phyloP scores from a whole-genome alignment of 2,797 vertebrate genomes.

The Hirundo rustica region DNA sequence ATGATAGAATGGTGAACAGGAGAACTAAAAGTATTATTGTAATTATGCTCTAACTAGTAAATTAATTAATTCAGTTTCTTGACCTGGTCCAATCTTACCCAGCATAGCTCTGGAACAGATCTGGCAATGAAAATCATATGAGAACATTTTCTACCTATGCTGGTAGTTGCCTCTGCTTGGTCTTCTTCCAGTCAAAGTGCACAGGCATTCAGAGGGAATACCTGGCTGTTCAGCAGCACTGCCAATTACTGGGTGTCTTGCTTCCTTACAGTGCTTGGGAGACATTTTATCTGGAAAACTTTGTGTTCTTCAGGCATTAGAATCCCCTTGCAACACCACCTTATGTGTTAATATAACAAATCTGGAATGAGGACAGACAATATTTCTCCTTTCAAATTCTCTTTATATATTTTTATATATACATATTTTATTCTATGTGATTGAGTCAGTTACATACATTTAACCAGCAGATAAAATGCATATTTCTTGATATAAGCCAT shows the following conservation, averaged over 20 bases:
- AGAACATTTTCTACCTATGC: neutral
- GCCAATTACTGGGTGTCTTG: neutral
- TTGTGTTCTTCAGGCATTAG: neutral
- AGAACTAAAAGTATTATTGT: neutral
- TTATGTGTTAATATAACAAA: neutral
- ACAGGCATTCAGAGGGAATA: neutral
- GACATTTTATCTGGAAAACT: neutral
- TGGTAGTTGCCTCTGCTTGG: neutral
- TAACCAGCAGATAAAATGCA: neutral
- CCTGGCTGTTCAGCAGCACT: neutral
- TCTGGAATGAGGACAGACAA: neutral
- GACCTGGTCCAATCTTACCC: neutral
- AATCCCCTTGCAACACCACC: neutral
- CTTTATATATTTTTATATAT: neutral
- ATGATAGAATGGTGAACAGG: neutral
- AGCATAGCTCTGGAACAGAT: neutral
- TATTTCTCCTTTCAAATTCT: neutral
- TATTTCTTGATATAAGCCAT: neutral
- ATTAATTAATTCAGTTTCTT: neutral
- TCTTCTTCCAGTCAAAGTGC: neutral
- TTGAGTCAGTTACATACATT: neutral
- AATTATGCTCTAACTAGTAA: neutral
- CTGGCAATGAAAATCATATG: neutral
- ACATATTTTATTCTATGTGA: neutral
- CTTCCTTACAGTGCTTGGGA: neutral